Conservation (phyloP, 2,113 vertebrate species). For the Ovis canadensis region DNA sequence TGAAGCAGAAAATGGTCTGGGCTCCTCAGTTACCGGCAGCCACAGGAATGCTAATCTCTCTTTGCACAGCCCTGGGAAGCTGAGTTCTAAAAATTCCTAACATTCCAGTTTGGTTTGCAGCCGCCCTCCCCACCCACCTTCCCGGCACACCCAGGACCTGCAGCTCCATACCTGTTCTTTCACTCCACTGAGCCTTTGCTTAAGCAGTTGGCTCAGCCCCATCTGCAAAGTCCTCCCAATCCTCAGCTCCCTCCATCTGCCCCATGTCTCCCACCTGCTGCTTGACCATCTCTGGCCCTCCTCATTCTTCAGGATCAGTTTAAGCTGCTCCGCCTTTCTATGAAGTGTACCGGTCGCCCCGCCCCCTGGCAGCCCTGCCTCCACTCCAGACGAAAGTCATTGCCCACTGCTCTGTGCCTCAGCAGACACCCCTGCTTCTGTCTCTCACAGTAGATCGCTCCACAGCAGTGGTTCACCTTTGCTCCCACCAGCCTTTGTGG, state of each 20-base stretch:
- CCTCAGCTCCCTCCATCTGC: background rate
- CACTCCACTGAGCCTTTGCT: background rate
- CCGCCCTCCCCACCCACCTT: background rate
- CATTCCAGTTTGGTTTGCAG: background rate
- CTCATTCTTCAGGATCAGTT: background rate
- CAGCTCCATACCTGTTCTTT: background rate
- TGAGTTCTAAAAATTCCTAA: slow-evolving; percentile 24
- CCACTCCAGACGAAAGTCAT: background rate
- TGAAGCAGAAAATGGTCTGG: background rate
- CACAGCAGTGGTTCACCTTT: background rate
- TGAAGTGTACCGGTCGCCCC: too few species aligned
- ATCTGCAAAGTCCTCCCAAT: background rate
- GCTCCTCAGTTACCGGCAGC: background rate
- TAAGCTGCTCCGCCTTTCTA: background rate
- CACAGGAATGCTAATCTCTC: slow-evolving; percentile 37
- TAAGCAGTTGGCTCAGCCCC: background rate
- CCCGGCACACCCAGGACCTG: background rate
- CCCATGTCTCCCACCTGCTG: background rate
- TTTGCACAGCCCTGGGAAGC: background rate
- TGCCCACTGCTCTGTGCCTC: background rate
- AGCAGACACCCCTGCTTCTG: background rate
- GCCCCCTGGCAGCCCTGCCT: background rate
- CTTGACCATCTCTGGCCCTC: background rate
- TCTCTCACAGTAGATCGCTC: background rate
- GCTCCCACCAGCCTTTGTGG: background rate